Evolutionary conservation across 2,888 invertebrate genomes (phyloP), one percentile per base, ranked within the genome.

Genomic region (Flabesymbios commensalis): DNA sequence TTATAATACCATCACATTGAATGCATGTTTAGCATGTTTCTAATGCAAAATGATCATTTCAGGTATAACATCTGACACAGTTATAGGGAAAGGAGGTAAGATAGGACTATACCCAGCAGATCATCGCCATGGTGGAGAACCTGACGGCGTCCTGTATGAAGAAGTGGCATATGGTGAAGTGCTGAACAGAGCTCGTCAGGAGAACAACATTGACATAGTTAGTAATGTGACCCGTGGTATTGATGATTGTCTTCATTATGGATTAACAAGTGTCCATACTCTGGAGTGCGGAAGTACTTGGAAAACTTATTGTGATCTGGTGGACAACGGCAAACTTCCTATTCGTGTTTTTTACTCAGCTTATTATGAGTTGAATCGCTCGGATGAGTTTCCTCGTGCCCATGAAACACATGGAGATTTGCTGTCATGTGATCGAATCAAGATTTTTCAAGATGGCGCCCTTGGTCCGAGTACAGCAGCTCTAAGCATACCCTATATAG

Each of bases 381-480:
- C 32, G n/a, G 43, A 43, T 26, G 48, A 66, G 24, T 59, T 59
- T 48, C 68, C 62, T 1, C n/a, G 26, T 22, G 52, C 68, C 26
- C 59, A 45, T 7, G 64, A 61, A 28, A 26, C 24, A 1, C 28
- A 53, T 14, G 64, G 65, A 22, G 17, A 19, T 1, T 43, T 64
- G 52, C 57, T 69, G 43, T 57, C 59, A n/a, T 62, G 58, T 60
- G 63, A 61, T 52, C 28, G 68, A 32, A 47, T 66, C 26, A 69
- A 69, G 51, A 39, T 69, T 17, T 68, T 69, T 43, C 48, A 48
- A 0, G 69, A 69, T 52, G 69, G 69, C 1, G 56, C 66, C n/a
- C 66, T 69, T 19, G 66, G 68, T 3, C 56, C 47, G 2, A 17
- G 29, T 43, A 68, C 69, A 2, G 69, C 69, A n/a, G 68, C 68